Percentiles rank a stretch among this genome's conserved stretches.
Evolutionary conservation across 2,113 vertebrate genomes (phyloP).

Genomic region (Nanorana parkeri): DNA sequence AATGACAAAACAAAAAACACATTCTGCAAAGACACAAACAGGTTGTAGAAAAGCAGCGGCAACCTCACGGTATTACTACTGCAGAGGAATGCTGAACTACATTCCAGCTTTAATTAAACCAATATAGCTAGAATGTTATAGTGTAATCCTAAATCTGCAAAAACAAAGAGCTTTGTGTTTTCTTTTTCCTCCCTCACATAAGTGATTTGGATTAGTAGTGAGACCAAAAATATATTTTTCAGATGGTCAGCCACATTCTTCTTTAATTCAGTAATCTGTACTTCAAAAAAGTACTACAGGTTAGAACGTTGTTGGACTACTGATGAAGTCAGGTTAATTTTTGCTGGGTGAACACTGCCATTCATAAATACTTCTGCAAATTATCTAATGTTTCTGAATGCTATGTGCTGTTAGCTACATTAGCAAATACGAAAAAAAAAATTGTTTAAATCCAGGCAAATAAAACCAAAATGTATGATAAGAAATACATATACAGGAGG

Average conservation of each 20-base stretch:
- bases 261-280: slow-evolving; percentile 10
- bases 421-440: too few relatives aligned
- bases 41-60: too few relatives aligned
- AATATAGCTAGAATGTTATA: slow-evolving; percentile 82
- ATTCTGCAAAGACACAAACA: too few relatives aligned
- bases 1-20: too few relatives aligned
- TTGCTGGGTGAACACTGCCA: too few relatives aligned
- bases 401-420: too few relatives aligned
- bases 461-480: too few relatives aligned
- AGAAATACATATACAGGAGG: too few relatives aligned
- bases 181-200: slow-evolving; percentile 13
- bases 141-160: slow-evolving; percentile 73
- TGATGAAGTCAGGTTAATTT: too few relatives aligned
- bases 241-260: slow-evolving; percentile 34
- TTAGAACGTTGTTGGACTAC: neutral
- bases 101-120: slow-evolving; percentile 89
- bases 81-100: slow-evolving; percentile 74
- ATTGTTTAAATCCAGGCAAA: too few relatives aligned
- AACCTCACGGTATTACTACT: slow-evolving; percentile 56
- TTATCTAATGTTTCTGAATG: too few relatives aligned
- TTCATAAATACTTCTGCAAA: too few relatives aligned
- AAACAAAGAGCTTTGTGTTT: slow-evolving; percentile 71
- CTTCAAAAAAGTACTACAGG: neutral
- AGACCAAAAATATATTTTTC: slow-evolving; percentile 49
- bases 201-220: slow-evolving; percentile 28